Percentiles rank a stretch among this genome's conserved stretches.
phyloP scores from a whole-genome alignment of 2,113 vertebrate species.

The Daphoenositta chrysoptera region DNA sequence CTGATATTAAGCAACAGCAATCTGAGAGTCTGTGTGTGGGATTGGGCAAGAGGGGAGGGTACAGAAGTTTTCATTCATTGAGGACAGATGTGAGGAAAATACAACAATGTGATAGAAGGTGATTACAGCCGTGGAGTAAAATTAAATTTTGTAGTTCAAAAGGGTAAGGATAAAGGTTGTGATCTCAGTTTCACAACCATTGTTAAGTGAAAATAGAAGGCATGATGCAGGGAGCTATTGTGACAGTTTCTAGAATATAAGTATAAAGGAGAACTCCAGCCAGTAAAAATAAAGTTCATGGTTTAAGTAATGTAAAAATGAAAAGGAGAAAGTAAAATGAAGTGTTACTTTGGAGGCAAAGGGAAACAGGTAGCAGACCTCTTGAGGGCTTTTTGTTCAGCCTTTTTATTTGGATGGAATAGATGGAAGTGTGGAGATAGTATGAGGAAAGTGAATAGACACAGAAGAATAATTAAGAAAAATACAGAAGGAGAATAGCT shows the following conservation, averaged over 20 bases:
- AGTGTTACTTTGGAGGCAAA: not conserved
- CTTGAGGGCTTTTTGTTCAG: not conserved
- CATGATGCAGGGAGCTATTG: not conserved
- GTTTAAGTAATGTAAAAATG: not conserved
- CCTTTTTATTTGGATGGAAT: not conserved
- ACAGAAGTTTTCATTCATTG: not conserved
- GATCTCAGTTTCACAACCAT: not conserved
- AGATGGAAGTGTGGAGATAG: not conserved
- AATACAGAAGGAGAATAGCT: not conserved
- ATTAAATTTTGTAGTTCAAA: not conserved
- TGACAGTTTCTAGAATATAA: not conserved
- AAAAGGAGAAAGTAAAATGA: not conserved
- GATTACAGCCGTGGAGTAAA: not conserved
- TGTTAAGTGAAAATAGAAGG: not conserved
- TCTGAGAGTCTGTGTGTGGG: not conserved
- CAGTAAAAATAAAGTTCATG: not conserved
- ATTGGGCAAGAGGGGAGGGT: accelerated
- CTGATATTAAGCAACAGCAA: not conserved
- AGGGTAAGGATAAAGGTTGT: not conserved
- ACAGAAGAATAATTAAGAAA: not conserved
- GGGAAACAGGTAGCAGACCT: not conserved
- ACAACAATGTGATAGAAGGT: not conserved
- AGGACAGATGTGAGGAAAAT: not conserved
- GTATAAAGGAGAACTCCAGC: not conserved
- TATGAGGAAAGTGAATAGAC: not conserved